Percentiles rank a stretch among this genome's conserved stretches.
Conservation (phyloP, 64 coral and sea anemone species). For the Astreopora myriophthalma region DNA sequence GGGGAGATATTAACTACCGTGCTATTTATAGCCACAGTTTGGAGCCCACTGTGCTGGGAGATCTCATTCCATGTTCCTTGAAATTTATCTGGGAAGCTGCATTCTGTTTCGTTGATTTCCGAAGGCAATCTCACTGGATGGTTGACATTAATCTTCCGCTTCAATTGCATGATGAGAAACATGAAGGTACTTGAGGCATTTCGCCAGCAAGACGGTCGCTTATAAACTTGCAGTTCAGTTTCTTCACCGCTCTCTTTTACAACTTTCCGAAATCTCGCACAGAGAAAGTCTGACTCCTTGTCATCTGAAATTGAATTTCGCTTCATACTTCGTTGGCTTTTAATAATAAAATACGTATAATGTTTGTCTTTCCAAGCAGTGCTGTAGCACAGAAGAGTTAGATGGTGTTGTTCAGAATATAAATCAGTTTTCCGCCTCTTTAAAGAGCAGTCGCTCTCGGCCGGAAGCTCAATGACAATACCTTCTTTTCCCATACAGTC, state of each 20-base stretch:
- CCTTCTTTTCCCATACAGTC: constrained; percentile 82
- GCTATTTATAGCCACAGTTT: constrained; percentile 25
- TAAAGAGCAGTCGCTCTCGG: constrained; percentile 41
- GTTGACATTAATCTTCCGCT: not conserved
- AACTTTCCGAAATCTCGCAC: not conserved
- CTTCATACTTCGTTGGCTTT: constrained; percentile 3
- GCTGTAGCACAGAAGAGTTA: constrained; percentile 60
- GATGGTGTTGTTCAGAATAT: not conserved
- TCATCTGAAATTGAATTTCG: constrained; percentile 6
- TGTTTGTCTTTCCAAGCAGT: constrained; percentile 43
- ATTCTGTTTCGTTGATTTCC: constrained; percentile 6
- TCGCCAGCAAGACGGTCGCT: not conserved
- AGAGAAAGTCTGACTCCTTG: not conserved
- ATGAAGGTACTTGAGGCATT: not conserved
- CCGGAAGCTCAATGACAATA: constrained; percentile 52
- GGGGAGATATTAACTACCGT: constrained; percentile 39
- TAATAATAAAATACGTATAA: constrained; percentile 77
- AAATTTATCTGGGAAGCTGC: constrained; percentile 59
- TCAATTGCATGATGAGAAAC: not conserved
- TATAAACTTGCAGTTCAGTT: not conserved
- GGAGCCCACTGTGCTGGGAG: constrained; percentile 41
- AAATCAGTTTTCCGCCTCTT: not conserved
- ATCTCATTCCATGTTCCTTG: constrained; percentile 72
- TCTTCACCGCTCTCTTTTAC: not conserved
- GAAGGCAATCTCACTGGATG: not conserved